phyloP scores from a whole-genome alignment of 1,140 invertebrate species.

The Drosophila sechellia region DNA sequence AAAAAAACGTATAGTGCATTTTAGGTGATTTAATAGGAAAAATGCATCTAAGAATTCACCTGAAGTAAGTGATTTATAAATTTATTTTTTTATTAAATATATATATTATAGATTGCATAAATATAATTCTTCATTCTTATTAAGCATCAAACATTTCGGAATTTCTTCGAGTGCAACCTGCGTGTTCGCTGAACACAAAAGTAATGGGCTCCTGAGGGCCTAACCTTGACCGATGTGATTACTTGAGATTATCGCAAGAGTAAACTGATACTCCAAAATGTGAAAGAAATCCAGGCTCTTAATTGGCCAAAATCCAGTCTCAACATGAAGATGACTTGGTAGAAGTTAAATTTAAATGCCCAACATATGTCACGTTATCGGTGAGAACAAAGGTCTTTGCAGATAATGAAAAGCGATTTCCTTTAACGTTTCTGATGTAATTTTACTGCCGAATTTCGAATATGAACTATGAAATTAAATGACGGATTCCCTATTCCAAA shows the following conservation, averaged over 20 bases:
- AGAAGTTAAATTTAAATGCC: not conserved
- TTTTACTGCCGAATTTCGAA: not conserved
- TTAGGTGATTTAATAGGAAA: no score
- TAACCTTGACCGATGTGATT: slow-evolving; percentile 32
- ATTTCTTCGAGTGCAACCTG: slow-evolving; percentile 2
- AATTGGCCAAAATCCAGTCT: slow-evolving; percentile 25
- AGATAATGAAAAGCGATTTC: not conserved
- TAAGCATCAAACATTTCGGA: not conserved
- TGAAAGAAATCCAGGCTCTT: slow-evolving; percentile 29
- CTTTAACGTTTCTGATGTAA: slow-evolving; percentile 1
- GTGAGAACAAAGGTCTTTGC: not conserved
- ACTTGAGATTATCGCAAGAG: slow-evolving; percentile 38
- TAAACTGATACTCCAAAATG: slow-evolving; percentile 24
- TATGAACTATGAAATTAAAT: not conserved
- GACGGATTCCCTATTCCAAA: not conserved
- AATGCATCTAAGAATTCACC: no score
- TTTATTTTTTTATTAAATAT: no score
- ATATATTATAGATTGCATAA: no score
- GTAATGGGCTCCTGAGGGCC: slow-evolving; percentile 28
- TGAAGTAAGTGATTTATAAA: no score
- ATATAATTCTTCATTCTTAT: not conserved
- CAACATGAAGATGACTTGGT: not conserved
- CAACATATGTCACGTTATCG: not conserved
- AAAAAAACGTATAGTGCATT: not conserved
- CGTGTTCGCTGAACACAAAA: slow-evolving; percentile 17